Evolutionary conservation across 1,140 invertebrate genomes (phyloP), one percentile per base, ranked within the genome.

Genomic region (Drosophila prosaltans): DNA sequence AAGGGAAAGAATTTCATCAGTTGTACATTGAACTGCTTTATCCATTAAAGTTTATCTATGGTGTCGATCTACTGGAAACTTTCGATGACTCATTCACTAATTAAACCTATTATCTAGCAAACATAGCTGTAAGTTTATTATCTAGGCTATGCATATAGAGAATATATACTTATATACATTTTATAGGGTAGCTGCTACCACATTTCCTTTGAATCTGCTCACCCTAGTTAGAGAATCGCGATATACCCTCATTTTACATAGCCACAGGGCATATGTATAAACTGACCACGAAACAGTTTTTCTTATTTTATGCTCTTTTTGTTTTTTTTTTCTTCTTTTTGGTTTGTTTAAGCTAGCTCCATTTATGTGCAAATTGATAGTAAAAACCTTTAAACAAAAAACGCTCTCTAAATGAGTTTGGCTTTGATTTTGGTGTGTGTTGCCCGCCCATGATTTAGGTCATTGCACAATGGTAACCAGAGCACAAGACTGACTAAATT

Each of bases 401-500:
- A 28, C 48, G 43, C 55, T 57, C 55, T n/a, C 58, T 51, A 85
- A 75, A 65, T 75, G 57, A 76, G 69, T 69, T 81, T 77, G 74
- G 69, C 79, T 90, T 90, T 81, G 85, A 90, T 81, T 80, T 80
- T 72, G 61, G 32, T 51, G 45, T 8, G 45, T 8, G 45, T 24
- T 62, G 70, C n/a, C 68, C 59, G 70, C n/a, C 68, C 59, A 65
- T 61, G 68, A 83, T 78, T 91, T 85, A 70, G 88, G 88, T 89
- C 89, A 91, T 91, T 91, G 83, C 88, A 91, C 89, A 91, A 91
- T 91, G 73, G 75, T 77, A 90, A 84, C 69, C 59, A 81, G 78
- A 86, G 58, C 80, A 78, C 45, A 48, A 48, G 45, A 24, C 55
- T 68, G 69, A 81, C 80, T 91, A 88, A 80, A 74, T 84, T 90